phyloP scores from a whole-genome alignment of 37 sponge, comb jelly and placozoan species.

The Beroe ovata region DNA sequence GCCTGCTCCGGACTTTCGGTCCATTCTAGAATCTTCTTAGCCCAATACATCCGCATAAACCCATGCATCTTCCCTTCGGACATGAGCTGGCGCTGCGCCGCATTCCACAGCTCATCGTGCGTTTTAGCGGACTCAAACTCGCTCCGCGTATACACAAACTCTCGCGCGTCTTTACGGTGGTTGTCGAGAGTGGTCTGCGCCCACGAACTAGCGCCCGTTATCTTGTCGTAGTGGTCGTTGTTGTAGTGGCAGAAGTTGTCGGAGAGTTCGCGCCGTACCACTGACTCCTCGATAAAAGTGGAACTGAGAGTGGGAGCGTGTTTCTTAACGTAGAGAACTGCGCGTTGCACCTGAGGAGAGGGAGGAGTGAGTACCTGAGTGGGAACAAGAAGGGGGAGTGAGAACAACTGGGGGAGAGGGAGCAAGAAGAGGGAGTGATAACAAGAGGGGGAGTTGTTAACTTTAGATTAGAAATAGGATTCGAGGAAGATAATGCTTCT shows the following conservation, averaged over 20 bases:
- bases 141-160: conserved; percentile 68
- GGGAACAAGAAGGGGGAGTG: too few species aligned
- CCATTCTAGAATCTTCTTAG: conserved; percentile 82
- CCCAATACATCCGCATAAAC: conserved; percentile 80
- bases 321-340: conserved; percentile 63
- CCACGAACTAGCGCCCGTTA: conserved; percentile 69
- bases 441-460: too few species aligned
- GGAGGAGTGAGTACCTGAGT: too few species aligned
- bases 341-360: conserved; percentile 65
- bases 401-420: too few species aligned
- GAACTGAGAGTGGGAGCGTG: background rate
- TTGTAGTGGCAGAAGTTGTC: conserved; percentile 75
- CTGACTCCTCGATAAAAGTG: conserved; percentile 70
- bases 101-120: conserved; percentile 74
- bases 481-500: too few species aligned
- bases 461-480: too few species aligned
- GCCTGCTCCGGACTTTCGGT: conserved; percentile 70
- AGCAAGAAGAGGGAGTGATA: too few species aligned
- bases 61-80: conserved; percentile 79
- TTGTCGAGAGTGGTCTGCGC: conserved; percentile 67
- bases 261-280: conserved; percentile 69
- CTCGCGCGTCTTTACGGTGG: conserved; percentile 70
- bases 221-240: conserved; percentile 70
- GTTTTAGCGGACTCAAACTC: conserved; percentile 68
- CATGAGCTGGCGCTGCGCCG: conserved; percentile 74